These are phyloP conservation scores for Elymnias hypermnestra DNA, from an alignment of 1,140 invertebrate species.

Conservation along the genomic window DNA sequence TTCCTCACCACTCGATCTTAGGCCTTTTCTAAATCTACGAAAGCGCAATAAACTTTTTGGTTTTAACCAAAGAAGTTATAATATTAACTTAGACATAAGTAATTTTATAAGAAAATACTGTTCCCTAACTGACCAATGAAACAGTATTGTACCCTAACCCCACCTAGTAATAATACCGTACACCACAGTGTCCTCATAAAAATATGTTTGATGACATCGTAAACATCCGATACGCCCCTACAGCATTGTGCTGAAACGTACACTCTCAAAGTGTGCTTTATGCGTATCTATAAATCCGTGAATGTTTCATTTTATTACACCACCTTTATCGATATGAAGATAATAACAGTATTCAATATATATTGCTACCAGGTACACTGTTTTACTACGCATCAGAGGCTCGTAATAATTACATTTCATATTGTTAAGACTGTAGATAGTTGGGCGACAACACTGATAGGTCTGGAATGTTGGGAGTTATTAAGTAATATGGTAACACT, in stretches of 20 bases:
- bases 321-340: conserved; percentile 44
- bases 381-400: neutral
- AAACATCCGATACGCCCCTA: conserved; percentile 64
- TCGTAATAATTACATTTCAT: too few relatives aligned
- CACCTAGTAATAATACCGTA: conserved; percentile 57
- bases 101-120: neutral
- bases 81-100: neutral
- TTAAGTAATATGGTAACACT: too few relatives aligned
- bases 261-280: conserved; percentile 46
- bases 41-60: too few relatives aligned
- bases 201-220: conserved; percentile 73
- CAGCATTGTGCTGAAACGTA: conserved; percentile 45
- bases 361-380: neutral
- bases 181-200: conserved; percentile 65
- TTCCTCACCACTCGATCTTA: too few relatives aligned
- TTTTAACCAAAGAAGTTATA: too few relatives aligned
- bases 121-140: conserved; percentile 50
- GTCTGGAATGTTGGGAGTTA: too few relatives aligned
- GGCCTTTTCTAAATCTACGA: too few relatives aligned
- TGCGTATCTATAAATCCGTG: conserved; percentile 59
- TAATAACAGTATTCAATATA: conserved; percentile 40
- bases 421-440: too few relatives aligned
- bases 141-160: conserved; percentile 40
- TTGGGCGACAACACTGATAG: too few relatives aligned
- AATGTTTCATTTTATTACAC: conserved; percentile 57